Evolutionary conservation across 2,797 vertebrate species (phyloP), one percentile per base, ranked within the genome.

Genomic region (Epinephelus malabaricus): DNA sequence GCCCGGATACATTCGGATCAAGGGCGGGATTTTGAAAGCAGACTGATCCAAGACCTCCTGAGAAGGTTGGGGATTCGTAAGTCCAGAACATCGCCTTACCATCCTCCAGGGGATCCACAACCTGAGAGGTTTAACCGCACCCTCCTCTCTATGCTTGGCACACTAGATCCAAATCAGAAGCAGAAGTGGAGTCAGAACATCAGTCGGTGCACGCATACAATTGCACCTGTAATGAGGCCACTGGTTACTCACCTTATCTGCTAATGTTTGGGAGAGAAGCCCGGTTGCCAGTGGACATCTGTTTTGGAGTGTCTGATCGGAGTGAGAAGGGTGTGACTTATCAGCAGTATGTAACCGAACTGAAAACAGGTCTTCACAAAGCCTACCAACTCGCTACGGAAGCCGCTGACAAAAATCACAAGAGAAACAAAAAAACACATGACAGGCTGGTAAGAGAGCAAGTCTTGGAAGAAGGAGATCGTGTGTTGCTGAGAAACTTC

Each of bases 401-500:
- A 25, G 18, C 64, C 9, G 55, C 63, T 13, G 15, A 51, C 2
- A 79, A 69, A 18, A 69, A 30, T 12, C 59, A 79, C 21, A 7
- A 51, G 14, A 34, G 49, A 11, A 82, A 87, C 43, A 73, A 84
- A 8, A 38, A 23, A 30, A 54, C 40, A 0, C 59, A 88, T 61
- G 69, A 86, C 51, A 63, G 66, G 0, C 30, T n/a, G 18, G 65
- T 89, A 4, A 59, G 25, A 66, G 47, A 70, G 6, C 73, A 72
- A 14, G 6, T 3, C 10, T 47, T 86, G 3, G 70, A 46, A 12
- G 9, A 14, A 27, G 79, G 82, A 12, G 84, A 83, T 46, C 1
- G 67, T 3, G 73, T 86, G 0, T 23, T 88, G 2, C 5, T 77
- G 3, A 38, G 62, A 15, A 72, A 68, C 6, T 47, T 82, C 9